phyloP scores from a whole-genome alignment of 2,113 vertebrate species.

The Peromyscus leucopus region DNA sequence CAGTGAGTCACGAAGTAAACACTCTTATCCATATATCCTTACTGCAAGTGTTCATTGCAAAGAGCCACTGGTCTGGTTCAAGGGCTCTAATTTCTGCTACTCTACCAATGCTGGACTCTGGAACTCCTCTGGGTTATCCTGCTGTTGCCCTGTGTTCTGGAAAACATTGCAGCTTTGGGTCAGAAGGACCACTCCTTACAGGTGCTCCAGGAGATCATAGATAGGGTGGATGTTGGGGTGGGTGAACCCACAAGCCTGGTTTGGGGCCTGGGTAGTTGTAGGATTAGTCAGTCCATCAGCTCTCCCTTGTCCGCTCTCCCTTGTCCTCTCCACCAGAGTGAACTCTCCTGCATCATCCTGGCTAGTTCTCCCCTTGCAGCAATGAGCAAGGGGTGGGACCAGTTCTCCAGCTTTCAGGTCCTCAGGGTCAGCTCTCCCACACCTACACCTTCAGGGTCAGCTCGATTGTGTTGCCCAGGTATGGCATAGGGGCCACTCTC shows the following conservation, averaged over 20 bases:
- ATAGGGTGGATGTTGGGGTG: neutral
- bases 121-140: neutral
- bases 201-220: neutral
- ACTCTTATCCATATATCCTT: neutral
- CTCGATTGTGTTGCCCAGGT: too few species aligned
- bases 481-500: too few species aligned
- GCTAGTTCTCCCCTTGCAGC: too few species aligned
- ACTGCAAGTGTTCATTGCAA: neutral
- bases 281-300: too few species aligned
- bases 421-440: too few species aligned
- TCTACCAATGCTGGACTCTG: neutral
- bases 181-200: neutral
- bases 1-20: neutral
- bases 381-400: too few species aligned
- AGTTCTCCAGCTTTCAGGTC: too few species aligned
- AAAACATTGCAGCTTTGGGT: neutral
- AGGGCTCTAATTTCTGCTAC: neutral
- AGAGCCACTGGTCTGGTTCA: neutral
- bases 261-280: neutral
- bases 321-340: too few species aligned
- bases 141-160: neutral
- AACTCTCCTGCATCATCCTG: too few species aligned
- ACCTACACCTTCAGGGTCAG: too few species aligned
- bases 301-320: too few species aligned
- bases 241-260: neutral